Conservation (phyloP, 2,888 invertebrate species). For the Caenorhabditis japonica region DNA sequence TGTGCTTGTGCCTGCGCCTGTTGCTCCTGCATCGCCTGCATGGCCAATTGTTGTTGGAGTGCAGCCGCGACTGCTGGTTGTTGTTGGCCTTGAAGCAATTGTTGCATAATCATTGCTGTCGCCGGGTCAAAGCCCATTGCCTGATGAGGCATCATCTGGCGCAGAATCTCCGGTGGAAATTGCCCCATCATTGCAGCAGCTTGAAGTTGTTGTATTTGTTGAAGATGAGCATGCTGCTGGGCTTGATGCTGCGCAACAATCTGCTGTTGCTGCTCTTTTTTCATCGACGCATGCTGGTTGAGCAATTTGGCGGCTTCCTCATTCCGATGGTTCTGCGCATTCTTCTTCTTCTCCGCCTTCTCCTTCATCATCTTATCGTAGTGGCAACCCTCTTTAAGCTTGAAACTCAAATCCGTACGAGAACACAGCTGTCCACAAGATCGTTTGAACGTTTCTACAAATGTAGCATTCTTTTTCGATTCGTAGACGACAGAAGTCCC, state of each 20-base stretch:
- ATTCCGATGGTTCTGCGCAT: constrained; percentile 4
- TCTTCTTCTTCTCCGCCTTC: constrained; percentile 22
- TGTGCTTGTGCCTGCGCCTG: constrained; percentile 7
- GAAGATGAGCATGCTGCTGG: constrained; percentile 21
- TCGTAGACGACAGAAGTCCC: constrained; percentile 22
- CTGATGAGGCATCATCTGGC: constrained; percentile 17
- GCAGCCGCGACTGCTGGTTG: constrained; percentile 2
- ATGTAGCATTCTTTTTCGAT: constrained; percentile 21
- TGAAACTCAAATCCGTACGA: constrained; percentile 32
- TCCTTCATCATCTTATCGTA: constrained; percentile 22
- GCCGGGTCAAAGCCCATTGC: constrained; percentile 6
- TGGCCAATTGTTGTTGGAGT: background rate
- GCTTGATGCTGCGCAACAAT: constrained; percentile 21
- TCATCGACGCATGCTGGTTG: constrained; percentile 3
- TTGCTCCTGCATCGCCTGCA: constrained; percentile 3
- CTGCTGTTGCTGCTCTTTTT: constrained; percentile 23
- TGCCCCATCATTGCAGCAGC: constrained; percentile 22
- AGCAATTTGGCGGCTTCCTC: background rate
- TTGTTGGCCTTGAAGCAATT: constrained; percentile 16
- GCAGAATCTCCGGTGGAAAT: constrained; percentile 14
- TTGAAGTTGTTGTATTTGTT: constrained; percentile 29
- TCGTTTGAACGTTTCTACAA: constrained; percentile 25
- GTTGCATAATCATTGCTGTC: constrained; percentile 19
- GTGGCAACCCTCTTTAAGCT: constrained; percentile 13
- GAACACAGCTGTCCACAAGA: constrained; percentile 38